Evolutionary conservation across 2,888 invertebrate species (phyloP), one percentile per base, ranked within the genome.

Genomic region (Hypselothyrea guttata): DNA sequence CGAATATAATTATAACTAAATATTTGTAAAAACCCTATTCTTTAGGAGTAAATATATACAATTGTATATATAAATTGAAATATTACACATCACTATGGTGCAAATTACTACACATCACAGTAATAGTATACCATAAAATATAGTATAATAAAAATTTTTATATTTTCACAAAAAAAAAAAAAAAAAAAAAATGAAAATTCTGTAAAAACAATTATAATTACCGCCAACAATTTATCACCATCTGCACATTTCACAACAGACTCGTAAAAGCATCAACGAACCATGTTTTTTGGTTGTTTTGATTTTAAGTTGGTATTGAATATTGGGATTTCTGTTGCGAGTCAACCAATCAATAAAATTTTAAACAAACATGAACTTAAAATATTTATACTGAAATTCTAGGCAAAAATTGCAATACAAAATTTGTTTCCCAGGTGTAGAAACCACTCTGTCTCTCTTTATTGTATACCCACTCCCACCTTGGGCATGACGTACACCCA

Each of bases 161-260:
- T n/a, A n/a, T n/a, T n/a, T n/a, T n/a, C n/a, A n/a, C n/a, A n/a
- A n/a, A n/a, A n/a, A n/a, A n/a, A n/a, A n/a, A n/a, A n/a, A n/a
- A n/a, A n/a, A 55, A 54, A 34, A 62, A 33, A 71, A 71, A 45
- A 57, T 41, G 35, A 18, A 57, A 71, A 53, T 28, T 63, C 38
- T 38, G 35, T 5, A 38, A 71, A 71, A 71, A 71, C 68, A 71
- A 57, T 71, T 71, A 64, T 35, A 9, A 9, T 59, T 35, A 68
- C 15, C 71, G n/a, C 15, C 11, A 33, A 34, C 35, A 22, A 63
- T 57, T 62, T 55, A 64, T 51, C 42, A 55, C 49, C 46, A 34
- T 45, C 46, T 48, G 55, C 55, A 48, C 48, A 55, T 47, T 59
- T 59, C 55, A 48, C 46, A 59, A 58, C 12, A 58, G 58, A 53